Evolutionary conservation across 1,140 invertebrate species (phyloP).

Genomic region (Bombus polaris): DNA sequence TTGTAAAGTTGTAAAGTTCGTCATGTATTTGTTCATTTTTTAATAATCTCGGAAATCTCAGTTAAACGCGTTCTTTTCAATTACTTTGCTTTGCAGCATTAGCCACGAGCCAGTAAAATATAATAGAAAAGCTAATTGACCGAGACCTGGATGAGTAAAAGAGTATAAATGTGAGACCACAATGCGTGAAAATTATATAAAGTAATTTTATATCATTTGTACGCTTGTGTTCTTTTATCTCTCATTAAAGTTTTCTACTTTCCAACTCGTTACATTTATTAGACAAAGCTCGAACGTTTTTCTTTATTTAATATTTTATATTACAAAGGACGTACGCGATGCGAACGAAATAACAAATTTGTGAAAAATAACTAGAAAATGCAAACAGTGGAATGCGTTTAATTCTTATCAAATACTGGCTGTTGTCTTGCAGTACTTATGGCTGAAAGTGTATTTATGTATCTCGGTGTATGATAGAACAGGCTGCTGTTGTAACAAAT

Average conservation of each 20-base stretch:
- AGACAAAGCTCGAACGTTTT: too few species aligned
- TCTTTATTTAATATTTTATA: not conserved
- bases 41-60: too few species aligned
- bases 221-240: not conserved
- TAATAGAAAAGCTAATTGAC: not conserved
- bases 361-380: not conserved
- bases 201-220: not conserved
- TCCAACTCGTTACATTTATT: not conserved
- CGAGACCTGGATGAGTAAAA: not conserved
- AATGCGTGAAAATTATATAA: not conserved
- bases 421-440: too few species aligned
- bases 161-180: too few species aligned
- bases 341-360: not conserved
- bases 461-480: too few species aligned
- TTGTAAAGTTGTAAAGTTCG: too few species aligned
- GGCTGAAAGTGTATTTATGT: too few species aligned
- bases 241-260: not conserved
- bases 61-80: too few species aligned
- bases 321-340: not conserved
- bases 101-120: not conserved
- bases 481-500: too few species aligned
- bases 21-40: too few species aligned
- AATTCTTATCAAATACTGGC: too few species aligned
- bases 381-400: not conserved
- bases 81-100: too few species aligned